A percentile compares a stretch with the other conserved stretches of the same genome.
Conservation (phyloP, 2,797 vertebrate genomes). For the Channallabes apus region DNA sequence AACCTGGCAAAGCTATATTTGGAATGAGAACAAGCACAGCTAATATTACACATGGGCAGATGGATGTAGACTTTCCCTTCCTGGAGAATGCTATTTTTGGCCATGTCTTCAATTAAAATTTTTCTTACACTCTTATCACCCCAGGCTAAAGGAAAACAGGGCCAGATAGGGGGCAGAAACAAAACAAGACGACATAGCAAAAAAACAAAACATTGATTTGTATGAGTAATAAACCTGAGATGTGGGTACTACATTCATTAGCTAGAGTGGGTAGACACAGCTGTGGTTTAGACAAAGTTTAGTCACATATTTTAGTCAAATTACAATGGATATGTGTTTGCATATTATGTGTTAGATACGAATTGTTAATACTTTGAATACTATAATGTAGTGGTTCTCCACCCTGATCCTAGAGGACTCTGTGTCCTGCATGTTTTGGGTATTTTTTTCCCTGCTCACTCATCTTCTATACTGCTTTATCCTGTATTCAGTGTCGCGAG, state of each 20-base stretch:
- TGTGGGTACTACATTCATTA: background rate
- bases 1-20: slow-evolving; percentile 29
- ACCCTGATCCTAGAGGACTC: too few relatives aligned
- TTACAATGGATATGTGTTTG: background rate
- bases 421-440: too few relatives aligned
- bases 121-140: slow-evolving; percentile 20
- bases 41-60: slow-evolving; percentile 42
- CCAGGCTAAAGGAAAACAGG: background rate
- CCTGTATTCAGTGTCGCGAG: too few relatives aligned
- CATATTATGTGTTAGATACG: background rate
- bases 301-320: background rate
- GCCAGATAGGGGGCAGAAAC: background rate
- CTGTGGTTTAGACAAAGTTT: background rate
- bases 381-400: background rate
- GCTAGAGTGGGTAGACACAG: too few relatives aligned
- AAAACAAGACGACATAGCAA: background rate
- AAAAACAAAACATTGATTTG: background rate
- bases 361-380: background rate
- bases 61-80: slow-evolving; percentile 26
- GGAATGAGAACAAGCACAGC: slow-evolving; percentile 5
- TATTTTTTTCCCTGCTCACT: too few relatives aligned
- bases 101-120: slow-evolving; percentile 42
- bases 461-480: too few relatives aligned
- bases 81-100: slow-evolving; percentile 50
- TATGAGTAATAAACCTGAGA: background rate